Base-by-base conservation (phyloP, 2,113 vertebrate genomes). In the Paradoxurus hermaphroditus region DNA sequence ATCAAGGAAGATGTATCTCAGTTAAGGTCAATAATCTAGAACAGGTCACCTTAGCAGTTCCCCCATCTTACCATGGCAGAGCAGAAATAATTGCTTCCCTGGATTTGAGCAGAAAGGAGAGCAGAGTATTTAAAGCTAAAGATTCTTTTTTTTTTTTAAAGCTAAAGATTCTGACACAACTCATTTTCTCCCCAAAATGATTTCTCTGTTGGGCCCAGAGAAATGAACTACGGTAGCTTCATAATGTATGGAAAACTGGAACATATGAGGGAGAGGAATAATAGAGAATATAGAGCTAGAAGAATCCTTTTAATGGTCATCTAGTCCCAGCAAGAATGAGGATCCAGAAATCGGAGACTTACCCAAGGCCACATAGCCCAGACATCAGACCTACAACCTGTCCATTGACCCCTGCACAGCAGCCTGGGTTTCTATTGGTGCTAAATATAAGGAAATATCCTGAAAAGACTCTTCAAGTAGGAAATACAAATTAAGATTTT, bases 1-100 rank as follows among this genome's bases (percentile, higher is more conserved):
- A 4, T 84, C 53, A 72, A 85, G 11, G 7, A 90, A 82, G 23
- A 59, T 49, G 11, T 44, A 73, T 70, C 79, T 85, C 31, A 2
- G 36, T 77, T 73, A 93, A 87, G 21, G 70, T 90, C 36, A 51
- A 8, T 82, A 92, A 96, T 88, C 90, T 87, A 96, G n/a, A 94
- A 62, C 8, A 72, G 19, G 49, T 86, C 84, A 75, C 34, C 31
- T 86, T 67, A 73, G 68, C 9, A 56, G 2, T 36, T 51, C n/a
- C 5, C 14, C 53, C 18, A 25, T 41, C 75, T 90, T 44, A 63
- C 21, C n/a, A 75, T 72, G 41, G n/a, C 27, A 86, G 87, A 90
- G 63, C 29, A 90, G 44, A 81, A 77, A 4, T 49, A 46, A 88
- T 75, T n/a, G 41, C 31, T 73, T 81, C 25, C 12, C 34, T 70